A percentile compares a stretch with the other conserved stretches of the same genome.
Conservation (phyloP, 2,797 vertebrate genomes). For the Etheostoma perlongum region DNA sequence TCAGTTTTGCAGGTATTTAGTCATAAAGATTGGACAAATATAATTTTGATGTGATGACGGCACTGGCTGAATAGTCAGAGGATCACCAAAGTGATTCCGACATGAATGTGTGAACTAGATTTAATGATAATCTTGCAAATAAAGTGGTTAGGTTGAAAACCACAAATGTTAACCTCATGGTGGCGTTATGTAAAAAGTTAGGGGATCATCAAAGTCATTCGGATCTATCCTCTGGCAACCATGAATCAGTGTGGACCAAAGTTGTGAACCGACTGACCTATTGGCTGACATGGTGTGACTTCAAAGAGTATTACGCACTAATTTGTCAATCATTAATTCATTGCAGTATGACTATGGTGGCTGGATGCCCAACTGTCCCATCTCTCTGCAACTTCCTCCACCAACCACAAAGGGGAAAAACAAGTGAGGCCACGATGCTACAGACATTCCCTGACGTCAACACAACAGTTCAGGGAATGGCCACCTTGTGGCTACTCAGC, state of each 20-base stretch:
- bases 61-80: no score
- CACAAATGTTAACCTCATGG: no score
- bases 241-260: background rate
- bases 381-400: constrained; percentile 61
- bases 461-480: constrained; percentile 53
- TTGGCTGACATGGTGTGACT: background rate
- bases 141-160: no score
- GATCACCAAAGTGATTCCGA: no score
- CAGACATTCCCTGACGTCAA: constrained; percentile 54
- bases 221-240: background rate
- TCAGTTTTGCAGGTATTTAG: no score
- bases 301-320: background rate
- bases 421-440: constrained; percentile 51
- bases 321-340: background rate
- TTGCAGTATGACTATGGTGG: constrained; percentile 66
- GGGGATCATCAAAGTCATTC: no score
- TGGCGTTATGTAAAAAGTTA: background rate
- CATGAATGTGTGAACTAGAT: no score
- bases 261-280: background rate
- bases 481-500: constrained; percentile 65
- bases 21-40: no score
- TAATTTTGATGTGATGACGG: no score
- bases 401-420: constrained; percentile 59
- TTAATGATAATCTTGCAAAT: background rate
- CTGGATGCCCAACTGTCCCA: constrained; percentile 75